Percentiles rank a stretch among this genome's conserved stretches.
These are phyloP conservation scores for Choristoneura rosaceana DNA, from an alignment of 2,888 invertebrate species.

Conservation along the genomic window DNA sequence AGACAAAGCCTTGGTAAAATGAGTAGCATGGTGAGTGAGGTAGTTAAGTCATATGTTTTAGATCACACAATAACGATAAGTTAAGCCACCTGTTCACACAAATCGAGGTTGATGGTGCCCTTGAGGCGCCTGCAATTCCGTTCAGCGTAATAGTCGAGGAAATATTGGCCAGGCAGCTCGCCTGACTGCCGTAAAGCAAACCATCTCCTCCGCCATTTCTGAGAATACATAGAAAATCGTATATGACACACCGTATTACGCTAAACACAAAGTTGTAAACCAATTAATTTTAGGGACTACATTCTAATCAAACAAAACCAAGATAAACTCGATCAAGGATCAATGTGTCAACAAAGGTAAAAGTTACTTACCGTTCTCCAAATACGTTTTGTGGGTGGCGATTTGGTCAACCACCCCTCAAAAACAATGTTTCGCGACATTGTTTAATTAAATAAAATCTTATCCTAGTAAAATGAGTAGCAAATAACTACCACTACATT, in stretches of 20 bases:
- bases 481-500: slow-evolving; percentile 55
- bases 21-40: background rate
- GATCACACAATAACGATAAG: background rate
- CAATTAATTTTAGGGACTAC: slow-evolving; percentile 25
- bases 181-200: slow-evolving; percentile 96
- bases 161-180: slow-evolving; percentile 96
- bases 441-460: slow-evolving; percentile 49
- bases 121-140: slow-evolving; percentile 93
- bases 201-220: slow-evolving; percentile 98
- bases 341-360: slow-evolving; percentile 70
- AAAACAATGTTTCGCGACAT: slow-evolving; percentile 90
- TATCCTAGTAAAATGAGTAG: slow-evolving; percentile 59
- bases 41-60: background rate
- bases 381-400: slow-evolving; percentile 95
- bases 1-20: background rate
- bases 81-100: slow-evolving; percentile 94
- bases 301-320: slow-evolving; percentile 47
- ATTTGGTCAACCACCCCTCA: slow-evolving; percentile 98
- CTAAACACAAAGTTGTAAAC: background rate
- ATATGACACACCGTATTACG: background rate
- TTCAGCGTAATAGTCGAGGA: slow-evolving; percentile 97
- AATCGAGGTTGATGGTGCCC: slow-evolving; percentile 96
- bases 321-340: slow-evolving; percentile 47
- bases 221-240: slow-evolving; percentile 44
- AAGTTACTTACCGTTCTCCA: slow-evolving; percentile 94